Conservation (phyloP, 1,140 invertebrate species). For the Liolophura sinensis region DNA sequence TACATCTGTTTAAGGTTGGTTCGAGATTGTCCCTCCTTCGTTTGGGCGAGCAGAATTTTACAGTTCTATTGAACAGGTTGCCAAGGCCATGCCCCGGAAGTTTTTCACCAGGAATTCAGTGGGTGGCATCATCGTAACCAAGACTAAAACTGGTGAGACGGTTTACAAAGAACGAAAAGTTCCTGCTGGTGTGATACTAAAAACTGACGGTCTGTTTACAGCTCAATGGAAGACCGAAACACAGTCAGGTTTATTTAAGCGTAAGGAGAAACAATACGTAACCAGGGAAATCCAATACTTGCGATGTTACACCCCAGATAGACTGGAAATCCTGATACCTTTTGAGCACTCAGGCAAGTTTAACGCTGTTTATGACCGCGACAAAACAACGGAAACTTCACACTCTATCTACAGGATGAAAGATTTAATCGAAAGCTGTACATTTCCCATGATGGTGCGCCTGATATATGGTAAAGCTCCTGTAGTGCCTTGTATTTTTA, state of each 20-base stretch:
- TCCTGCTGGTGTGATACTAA: constrained; percentile 33
- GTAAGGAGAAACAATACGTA: constrained; percentile 36
- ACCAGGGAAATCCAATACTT: constrained; percentile 41
- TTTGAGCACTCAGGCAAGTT: constrained; percentile 41
- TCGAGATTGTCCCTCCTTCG: constrained; percentile 43
- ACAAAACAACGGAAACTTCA: constrained; percentile 25
- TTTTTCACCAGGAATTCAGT: constrained; percentile 45
- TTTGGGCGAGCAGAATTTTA: constrained; percentile 34
- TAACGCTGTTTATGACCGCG: constrained; percentile 43
- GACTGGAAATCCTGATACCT: constrained; percentile 38
- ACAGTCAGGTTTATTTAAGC: constrained; percentile 36
- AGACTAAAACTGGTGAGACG: constrained; percentile 23
- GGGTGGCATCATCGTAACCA: constrained; percentile 17
- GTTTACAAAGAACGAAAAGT: constrained; percentile 41
- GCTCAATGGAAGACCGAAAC: constrained; percentile 45
- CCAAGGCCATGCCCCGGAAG: constrained; percentile 34
- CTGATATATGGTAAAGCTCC: constrained; percentile 48
- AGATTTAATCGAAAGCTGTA: constrained; percentile 35
- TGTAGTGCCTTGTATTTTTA: constrained; percentile 47
- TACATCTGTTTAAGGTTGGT: constrained; percentile 36
- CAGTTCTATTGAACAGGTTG: constrained; percentile 37
- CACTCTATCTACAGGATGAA: constrained; percentile 44
- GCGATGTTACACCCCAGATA: constrained; percentile 38
- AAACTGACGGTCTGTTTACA: constrained; percentile 30
- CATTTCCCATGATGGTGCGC: constrained; percentile 40